Conservation (phyloP, 2,113 vertebrate species). For the Nyctibius bracteatus region DNA sequence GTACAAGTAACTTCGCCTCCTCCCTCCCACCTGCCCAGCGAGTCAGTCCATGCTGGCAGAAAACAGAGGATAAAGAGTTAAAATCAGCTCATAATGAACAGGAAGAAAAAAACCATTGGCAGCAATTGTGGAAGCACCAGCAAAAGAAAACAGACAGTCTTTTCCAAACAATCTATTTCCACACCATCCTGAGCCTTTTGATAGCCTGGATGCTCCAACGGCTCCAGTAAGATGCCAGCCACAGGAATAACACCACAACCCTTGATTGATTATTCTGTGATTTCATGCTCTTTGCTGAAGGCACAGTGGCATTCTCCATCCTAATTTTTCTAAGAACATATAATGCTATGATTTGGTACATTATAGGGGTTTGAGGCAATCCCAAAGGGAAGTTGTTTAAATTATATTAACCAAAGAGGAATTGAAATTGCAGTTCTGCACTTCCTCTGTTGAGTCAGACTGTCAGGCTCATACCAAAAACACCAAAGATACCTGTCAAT, state of each 20-base stretch:
- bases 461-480: background rate
- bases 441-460: background rate
- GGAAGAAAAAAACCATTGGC: background rate
- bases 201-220: background rate
- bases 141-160: background rate
- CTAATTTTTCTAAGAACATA: background rate
- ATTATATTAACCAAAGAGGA: background rate
- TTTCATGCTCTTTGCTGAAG: background rate
- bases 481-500: background rate
- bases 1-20: background rate
- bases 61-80: background rate
- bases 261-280: background rate
- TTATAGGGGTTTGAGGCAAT: background rate
- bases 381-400: background rate
- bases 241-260: background rate
- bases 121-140: background rate
- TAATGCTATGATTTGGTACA: background rate
- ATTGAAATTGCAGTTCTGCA: conserved; percentile 31
- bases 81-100: background rate
- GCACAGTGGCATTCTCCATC: background rate
- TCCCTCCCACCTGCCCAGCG: background rate
- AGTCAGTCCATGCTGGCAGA: background rate
- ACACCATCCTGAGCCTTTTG: background rate
- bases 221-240: background rate
- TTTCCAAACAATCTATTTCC: background rate